These are phyloP conservation scores for Poeciliopsis retropinna DNA, from an alignment of 2,113 vertebrate genomes.

Conservation along the genomic window DNA sequence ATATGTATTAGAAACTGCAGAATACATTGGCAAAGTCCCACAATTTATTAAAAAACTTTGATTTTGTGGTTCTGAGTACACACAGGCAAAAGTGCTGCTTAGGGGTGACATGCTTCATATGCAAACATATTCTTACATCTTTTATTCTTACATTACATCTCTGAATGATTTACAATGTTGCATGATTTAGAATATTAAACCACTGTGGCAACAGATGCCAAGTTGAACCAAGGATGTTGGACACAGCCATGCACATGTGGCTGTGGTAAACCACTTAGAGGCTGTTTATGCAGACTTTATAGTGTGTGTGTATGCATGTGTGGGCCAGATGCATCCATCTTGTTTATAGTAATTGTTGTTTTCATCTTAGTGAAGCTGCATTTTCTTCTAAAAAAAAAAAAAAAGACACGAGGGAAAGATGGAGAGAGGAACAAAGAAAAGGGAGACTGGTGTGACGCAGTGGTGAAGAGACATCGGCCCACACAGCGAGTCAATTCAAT, in stretches of 20 bases:
- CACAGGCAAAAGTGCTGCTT: neutral
- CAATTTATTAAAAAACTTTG: neutral
- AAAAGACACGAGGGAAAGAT: neutral
- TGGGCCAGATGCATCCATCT: constrained; percentile 39
- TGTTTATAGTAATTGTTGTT: constrained; percentile 38
- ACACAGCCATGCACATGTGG: constrained; percentile 2
- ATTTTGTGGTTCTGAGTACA: no score
- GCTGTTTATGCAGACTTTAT: constrained; percentile 12
- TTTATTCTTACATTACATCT: neutral
- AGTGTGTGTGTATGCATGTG: constrained; percentile 37
- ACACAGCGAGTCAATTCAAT: constrained; percentile 53
- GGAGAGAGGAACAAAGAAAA: constrained; percentile 18
- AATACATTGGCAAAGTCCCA: neutral
- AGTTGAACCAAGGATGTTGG: neutral
- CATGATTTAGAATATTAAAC: neutral
- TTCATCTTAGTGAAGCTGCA: constrained; percentile 11
- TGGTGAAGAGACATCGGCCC: constrained; percentile 23
- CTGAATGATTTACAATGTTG: neutral
- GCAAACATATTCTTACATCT: neutral
- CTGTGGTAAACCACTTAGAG: constrained; percentile 22
- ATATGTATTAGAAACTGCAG: neutral
- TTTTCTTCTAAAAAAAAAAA: neutral
- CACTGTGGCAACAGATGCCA: neutral
- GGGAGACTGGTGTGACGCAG: constrained; percentile 7
- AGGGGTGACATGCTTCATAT: neutral